phyloP scores from a whole-genome alignment of 2,797 vertebrate species.

The Falco concolor region DNA sequence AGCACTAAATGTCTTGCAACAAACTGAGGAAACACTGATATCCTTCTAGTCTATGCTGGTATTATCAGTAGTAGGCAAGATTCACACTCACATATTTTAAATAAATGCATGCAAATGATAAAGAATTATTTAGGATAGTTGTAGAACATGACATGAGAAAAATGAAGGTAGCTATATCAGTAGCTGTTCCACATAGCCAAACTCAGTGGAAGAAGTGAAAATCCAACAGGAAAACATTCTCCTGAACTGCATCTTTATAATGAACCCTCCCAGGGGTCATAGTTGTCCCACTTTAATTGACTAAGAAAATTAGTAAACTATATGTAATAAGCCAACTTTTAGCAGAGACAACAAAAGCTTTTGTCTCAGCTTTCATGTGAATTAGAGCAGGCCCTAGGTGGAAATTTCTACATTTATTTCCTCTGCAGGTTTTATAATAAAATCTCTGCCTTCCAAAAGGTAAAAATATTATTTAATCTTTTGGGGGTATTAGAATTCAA shows the following conservation, averaged over 20 bases:
- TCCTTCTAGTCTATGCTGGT: neutral
- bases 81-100: neutral
- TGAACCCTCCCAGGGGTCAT: neutral
- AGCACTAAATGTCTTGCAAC: neutral
- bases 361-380: neutral
- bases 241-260: neutral
- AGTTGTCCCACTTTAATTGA: neutral
- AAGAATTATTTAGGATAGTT: neutral
- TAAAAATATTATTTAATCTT: constrained; percentile 41
- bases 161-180: neutral
- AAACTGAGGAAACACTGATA: neutral
- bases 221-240: neutral
- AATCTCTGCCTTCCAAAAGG: neutral
- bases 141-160: neutral
- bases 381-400: neutral
- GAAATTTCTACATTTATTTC: constrained; percentile 7
- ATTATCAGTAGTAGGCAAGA: neutral
- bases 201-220: neutral
- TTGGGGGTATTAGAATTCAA: constrained; percentile 2
- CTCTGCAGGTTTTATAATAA: neutral
- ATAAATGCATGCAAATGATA: neutral
- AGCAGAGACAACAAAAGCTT: neutral
- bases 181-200: neutral
- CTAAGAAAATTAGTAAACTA: neutral
- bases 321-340: neutral